Conservation (phyloP, 30 jellyfish, hydroid and myxozoan species). For the Chironex yamaguchii region DNA sequence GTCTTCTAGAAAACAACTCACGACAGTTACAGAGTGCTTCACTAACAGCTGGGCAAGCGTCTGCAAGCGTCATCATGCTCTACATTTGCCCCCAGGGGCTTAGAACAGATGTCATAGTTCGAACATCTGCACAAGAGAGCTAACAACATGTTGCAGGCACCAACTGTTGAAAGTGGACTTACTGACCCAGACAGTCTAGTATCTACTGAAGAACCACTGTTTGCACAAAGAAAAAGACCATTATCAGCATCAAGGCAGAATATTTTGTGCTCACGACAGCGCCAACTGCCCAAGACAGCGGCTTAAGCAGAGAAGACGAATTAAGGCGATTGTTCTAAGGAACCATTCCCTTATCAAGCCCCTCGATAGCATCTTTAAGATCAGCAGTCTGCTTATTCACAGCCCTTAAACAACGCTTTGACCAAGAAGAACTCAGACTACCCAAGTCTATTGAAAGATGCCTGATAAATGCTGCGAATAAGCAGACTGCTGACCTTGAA, state of each 20-base stretch:
- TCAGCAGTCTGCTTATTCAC: background rate
- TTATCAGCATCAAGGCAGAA: background rate
- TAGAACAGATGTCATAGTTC: constrained; percentile 36
- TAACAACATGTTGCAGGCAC: background rate
- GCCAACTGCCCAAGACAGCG: background rate
- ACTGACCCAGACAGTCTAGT: constrained; percentile 27
- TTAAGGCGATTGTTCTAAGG: background rate
- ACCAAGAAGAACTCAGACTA: constrained; percentile 41
- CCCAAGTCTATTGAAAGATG: constrained; percentile 43
- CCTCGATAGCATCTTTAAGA: too few species aligned
- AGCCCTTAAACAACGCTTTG: constrained; percentile 44
- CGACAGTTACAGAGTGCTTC: constrained; percentile 62
- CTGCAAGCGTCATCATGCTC: constrained; percentile 46
- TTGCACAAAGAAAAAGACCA: constrained; percentile 34
- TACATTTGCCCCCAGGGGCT: constrained; percentile 49
- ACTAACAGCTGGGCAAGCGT: constrained; percentile 66
- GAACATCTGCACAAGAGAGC: constrained; percentile 19
- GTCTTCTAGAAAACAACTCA: constrained; percentile 40
- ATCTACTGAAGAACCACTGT: constrained; percentile 24
- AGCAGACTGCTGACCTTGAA: constrained; percentile 39
- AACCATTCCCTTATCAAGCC: too few species aligned
- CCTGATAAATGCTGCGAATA: constrained; percentile 35
- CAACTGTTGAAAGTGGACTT: constrained; percentile 22
- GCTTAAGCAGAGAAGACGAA: background rate
- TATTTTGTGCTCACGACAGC: background rate